Evolutionary conservation across 2,113 vertebrate genomes (phyloP).

Genomic region (Apodemus speciosus): DNA sequence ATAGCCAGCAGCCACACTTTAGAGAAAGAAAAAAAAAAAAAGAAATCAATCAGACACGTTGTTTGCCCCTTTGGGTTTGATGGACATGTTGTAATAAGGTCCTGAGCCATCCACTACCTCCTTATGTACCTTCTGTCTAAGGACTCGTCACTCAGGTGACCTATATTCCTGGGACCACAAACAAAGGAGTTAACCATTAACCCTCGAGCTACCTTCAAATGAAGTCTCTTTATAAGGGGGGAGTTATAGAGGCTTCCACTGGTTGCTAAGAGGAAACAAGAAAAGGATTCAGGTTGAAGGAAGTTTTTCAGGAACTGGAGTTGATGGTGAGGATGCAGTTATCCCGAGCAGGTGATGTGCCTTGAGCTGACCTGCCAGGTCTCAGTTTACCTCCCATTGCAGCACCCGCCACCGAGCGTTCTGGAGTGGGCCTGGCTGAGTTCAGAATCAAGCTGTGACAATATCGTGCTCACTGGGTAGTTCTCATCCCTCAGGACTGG

Average conservation of each 20-base stretch:
- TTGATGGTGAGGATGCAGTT: conserved; percentile 19
- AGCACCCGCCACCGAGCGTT: background rate
- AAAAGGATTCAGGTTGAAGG: conserved; percentile 23
- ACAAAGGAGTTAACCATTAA: conserved; percentile 92
- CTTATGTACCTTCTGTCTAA: conserved; percentile 87
- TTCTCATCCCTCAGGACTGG: background rate
- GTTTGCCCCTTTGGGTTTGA: conserved; percentile 89
- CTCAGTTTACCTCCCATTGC: background rate
- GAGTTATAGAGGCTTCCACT: conserved; percentile 73
- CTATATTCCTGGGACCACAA: conserved; percentile 88
- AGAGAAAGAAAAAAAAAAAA: background rate
- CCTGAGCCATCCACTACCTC: conserved; percentile 86
- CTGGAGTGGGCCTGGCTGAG: background rate
- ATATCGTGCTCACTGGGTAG: background rate
- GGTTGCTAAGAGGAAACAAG: conserved; percentile 35
- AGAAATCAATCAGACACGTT: conserved; percentile 85
- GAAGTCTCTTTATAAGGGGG: conserved; percentile 81
- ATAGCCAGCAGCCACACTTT: conserved; percentile 74
- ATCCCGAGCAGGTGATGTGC: background rate
- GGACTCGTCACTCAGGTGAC: conserved; percentile 87
- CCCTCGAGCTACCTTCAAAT: conserved; percentile 84
- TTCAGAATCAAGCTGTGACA: background rate
- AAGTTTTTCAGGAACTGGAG: background rate
- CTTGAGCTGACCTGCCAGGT: background rate
- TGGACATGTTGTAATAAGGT: conserved; percentile 86